Percentiles rank a stretch among this genome's conserved stretches.
Conservation (phyloP, 2,113 vertebrate genomes). For the Probosciger aterrimus region DNA sequence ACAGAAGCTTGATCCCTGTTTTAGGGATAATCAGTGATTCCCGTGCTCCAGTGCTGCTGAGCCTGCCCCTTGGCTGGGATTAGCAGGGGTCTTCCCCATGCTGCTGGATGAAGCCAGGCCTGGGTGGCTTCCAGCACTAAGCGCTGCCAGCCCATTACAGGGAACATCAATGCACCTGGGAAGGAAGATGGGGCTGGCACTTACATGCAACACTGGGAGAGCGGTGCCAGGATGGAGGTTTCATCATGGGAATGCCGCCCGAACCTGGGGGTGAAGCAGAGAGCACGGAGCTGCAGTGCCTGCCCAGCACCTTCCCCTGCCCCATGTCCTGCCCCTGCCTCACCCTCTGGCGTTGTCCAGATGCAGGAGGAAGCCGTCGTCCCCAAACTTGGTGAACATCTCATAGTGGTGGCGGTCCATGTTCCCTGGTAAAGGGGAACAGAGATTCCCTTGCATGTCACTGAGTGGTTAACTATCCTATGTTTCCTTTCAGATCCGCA, state of each 20-base stretch:
- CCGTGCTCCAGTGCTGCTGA: not conserved
- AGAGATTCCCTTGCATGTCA: not conserved
- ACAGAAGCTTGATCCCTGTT: not conserved
- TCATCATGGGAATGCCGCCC: slow-evolving; percentile 89
- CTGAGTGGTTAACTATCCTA: not conserved
- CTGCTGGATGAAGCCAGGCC: not conserved
- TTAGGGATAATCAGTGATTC: not conserved
- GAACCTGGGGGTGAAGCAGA: slow-evolving; percentile 77
- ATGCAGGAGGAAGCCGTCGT: slow-evolving; percentile 91
- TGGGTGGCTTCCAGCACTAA: not conserved
- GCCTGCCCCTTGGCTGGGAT: not conserved
- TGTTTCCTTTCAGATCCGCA: rapidly evolving
- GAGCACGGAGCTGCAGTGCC: not conserved
- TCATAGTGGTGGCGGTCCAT: slow-evolving; percentile 99
- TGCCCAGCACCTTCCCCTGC: not conserved
- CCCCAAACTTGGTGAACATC: slow-evolving; percentile 94
- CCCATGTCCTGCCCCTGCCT: not conserved
- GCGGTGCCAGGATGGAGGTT: slow-evolving; percentile 88
- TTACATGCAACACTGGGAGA: slow-evolving; percentile 94
- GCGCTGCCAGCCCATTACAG: not conserved
- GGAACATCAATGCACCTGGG: rapidly evolving
- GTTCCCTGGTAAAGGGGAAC: slow-evolving; percentile 78
- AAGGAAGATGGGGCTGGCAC: slow-evolving; percentile 33
- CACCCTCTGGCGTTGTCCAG: slow-evolving; percentile 96
- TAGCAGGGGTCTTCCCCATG: not conserved